Percentiles rank a stretch among this genome's conserved stretches.
These are phyloP conservation scores for Trichonephila clavipes DNA, from an alignment of 1,140 invertebrate species.

Conservation along the genomic window DNA sequence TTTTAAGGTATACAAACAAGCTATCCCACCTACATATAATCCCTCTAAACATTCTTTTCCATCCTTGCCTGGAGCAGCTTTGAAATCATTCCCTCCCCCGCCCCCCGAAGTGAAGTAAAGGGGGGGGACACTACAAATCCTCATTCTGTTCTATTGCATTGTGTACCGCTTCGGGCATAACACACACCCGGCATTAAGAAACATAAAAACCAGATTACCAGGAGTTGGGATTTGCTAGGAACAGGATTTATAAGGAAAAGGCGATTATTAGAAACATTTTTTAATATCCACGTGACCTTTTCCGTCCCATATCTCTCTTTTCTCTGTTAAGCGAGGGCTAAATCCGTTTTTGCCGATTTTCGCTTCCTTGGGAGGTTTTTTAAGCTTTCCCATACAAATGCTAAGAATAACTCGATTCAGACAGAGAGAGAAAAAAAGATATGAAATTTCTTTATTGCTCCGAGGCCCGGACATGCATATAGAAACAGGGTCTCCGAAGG, in stretches of 20 bases:
- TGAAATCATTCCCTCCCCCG: neutral
- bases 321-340: neutral
- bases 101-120: neutral
- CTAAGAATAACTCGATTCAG: conserved; percentile 59
- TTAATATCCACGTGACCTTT: conserved; percentile 76
- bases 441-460: conserved; percentile 58
- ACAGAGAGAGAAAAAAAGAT: neutral
- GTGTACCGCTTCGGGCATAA: conserved; percentile 59
- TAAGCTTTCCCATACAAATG: conserved; percentile 69
- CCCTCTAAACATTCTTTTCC: conserved; percentile 69
- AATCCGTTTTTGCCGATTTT: conserved; percentile 72
- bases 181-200: conserved; percentile 67
- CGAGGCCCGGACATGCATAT: conserved; percentile 3
- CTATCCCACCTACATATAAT: conserved; percentile 68
- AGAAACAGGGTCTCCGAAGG: conserved; percentile 44
- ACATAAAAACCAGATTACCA: conserved; percentile 75
- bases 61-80: neutral
- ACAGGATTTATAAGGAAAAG: conserved; percentile 75
- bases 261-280: conserved; percentile 76
- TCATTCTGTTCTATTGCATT: conserved; percentile 69
- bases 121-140: conserved; percentile 38
- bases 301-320: conserved; percentile 34
- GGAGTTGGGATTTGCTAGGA: conserved; percentile 69
- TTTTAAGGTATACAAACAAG: conserved; percentile 74
- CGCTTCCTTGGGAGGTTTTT: conserved; percentile 61